Evolutionary conservation across 2,113 vertebrate genomes (phyloP).

Genomic region (Aphyosemion australe): DNA sequence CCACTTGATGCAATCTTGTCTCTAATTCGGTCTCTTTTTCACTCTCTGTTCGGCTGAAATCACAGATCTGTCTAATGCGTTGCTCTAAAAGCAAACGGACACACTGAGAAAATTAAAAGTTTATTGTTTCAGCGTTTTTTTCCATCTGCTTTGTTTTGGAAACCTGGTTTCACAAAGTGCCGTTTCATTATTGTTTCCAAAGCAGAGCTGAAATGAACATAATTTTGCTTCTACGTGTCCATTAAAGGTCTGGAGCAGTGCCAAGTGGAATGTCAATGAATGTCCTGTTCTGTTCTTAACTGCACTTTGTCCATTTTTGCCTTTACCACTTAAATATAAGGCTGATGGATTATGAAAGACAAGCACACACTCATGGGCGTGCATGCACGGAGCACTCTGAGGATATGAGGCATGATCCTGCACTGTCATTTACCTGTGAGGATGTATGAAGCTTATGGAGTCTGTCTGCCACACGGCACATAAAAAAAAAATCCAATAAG

Average conservation of each 20-base stretch:
- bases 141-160: conserved; percentile 14
- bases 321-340: conserved; percentile 30
- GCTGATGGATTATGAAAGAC: conserved; percentile 13
- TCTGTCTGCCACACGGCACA: conserved; percentile 13
- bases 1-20: neutral
- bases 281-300: conserved; percentile 64
- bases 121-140: conserved; percentile 33
- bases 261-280: conserved; percentile 68
- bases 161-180: conserved; percentile 64
- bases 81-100: conserved; percentile 6
- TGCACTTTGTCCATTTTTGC: conserved; percentile 44
- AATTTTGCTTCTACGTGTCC: conserved; percentile 28
- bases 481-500: conserved; percentile 20
- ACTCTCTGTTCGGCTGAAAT: conserved; percentile 13
- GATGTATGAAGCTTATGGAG: conserved; percentile 25
- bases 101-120: conserved; percentile 37
- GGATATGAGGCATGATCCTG: conserved; percentile 14
- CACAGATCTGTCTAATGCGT: conserved; percentile 9
- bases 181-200: conserved; percentile 46
- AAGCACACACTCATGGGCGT: neutral
- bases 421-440: conserved; percentile 34
- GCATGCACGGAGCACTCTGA: neutral
- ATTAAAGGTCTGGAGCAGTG: conserved; percentile 40
- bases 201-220: conserved; percentile 42
- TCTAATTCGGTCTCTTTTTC: neutral